Conservation (phyloP, 1,140 invertebrate genomes). For the Saccostrea glomerata region DNA sequence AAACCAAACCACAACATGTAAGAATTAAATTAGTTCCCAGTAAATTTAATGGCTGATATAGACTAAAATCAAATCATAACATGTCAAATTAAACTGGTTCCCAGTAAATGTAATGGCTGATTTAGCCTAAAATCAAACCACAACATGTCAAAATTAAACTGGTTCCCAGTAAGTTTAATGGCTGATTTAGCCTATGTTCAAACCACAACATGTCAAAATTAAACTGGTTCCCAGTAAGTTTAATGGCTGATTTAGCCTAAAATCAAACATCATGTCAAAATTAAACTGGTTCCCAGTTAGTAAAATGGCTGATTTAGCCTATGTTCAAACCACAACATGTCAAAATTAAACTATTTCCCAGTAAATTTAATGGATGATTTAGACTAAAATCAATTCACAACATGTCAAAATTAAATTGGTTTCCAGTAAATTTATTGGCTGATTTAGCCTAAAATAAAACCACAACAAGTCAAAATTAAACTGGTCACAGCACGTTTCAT, state of each 20-base stretch:
- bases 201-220: slow-evolving; percentile 55
- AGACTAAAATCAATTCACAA: slow-evolving; percentile 56
- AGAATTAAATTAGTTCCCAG: slow-evolving; percentile 49
- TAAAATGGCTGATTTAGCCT: too few relatives aligned
- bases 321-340: slow-evolving; percentile 55
- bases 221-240: slow-evolving; percentile 54
- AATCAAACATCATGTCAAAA: slow-evolving; percentile 52
- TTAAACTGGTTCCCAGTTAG: slow-evolving; percentile 56
- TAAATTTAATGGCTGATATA: slow-evolving; percentile 33
- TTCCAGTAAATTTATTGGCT: slow-evolving; percentile 44
- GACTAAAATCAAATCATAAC: slow-evolving; percentile 44
- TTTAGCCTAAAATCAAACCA: slow-evolving; percentile 40
- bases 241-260: not conserved
- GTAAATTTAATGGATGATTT: too few relatives aligned
- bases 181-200: too few relatives aligned
- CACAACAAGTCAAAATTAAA: slow-evolving; percentile 51
- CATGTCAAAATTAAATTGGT: slow-evolving; percentile 49
- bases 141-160: slow-evolving; percentile 43
- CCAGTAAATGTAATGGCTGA: slow-evolving; percentile 46
- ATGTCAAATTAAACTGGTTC: slow-evolving; percentile 51
- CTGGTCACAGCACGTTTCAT: slow-evolving; percentile 48
- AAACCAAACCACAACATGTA: slow-evolving; percentile 56
- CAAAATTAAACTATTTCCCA: slow-evolving; percentile 47
- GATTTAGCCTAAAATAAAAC: too few relatives aligned
- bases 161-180: too few relatives aligned